phyloP scores from a whole-genome alignment of 2,888 invertebrate species.

The Globia sparganii region DNA sequence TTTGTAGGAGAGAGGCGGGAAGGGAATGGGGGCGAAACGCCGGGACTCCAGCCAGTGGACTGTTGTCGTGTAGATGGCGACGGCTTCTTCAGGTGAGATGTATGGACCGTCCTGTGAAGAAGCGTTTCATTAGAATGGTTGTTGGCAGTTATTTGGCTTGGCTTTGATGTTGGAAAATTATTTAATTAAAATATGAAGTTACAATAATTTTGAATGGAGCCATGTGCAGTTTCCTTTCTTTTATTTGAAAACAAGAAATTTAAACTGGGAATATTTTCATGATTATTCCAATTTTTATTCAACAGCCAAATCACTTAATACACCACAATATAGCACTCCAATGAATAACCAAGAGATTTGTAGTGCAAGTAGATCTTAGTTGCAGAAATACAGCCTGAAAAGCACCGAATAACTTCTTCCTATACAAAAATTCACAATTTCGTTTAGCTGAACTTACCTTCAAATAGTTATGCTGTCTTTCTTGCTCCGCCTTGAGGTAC shows the following conservation, averaged over 20 bases:
- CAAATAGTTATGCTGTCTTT: slow-evolving; percentile 99
- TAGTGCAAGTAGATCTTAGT: neutral
- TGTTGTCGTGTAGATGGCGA: slow-evolving; percentile 99
- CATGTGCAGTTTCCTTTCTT: no score
- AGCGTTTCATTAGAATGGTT: neutral
- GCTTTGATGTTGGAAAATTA: no score
- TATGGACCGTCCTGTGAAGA: slow-evolving; percentile 97
- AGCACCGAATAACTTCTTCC: neutral
- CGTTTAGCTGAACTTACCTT: slow-evolving; percentile 91
- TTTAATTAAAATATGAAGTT: no score
- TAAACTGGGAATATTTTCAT: neutral
- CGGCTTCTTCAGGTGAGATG: slow-evolving; percentile 99
- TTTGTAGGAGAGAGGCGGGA: slow-evolving; percentile 99
- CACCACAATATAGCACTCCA: no score
- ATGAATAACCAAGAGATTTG: neutral
- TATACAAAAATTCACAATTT: neutral
- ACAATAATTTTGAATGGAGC: no score
- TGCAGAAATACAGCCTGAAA: neutral
- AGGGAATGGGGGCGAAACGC: slow-evolving; percentile 99
- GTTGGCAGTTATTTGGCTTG: neutral
- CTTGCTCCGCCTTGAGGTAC: slow-evolving; percentile 99
- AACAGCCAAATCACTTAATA: no score
- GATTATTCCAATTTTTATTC: neutral
- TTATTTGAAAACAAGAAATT: neutral
- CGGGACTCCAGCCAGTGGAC: slow-evolving; percentile 99